Evolutionary conservation across 1,140 invertebrate genomes (phyloP).

Genomic region (Drosophila funebris): DNA sequence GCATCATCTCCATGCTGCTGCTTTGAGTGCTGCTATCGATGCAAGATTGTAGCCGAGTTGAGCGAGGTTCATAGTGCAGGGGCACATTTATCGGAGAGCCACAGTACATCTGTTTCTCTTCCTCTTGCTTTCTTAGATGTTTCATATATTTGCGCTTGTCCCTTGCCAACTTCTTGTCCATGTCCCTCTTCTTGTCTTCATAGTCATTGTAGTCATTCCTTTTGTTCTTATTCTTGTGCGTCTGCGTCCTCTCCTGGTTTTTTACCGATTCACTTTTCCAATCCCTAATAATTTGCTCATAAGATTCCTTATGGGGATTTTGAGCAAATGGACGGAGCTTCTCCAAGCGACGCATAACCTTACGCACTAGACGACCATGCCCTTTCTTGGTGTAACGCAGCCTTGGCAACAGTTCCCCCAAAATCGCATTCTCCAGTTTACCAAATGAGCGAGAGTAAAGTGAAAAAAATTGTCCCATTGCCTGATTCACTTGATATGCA

Average conservation of each 20-base stretch:
- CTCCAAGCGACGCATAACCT: not conserved
- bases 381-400: not conserved
- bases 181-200: not conserved
- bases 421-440: not conserved
- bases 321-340: not conserved
- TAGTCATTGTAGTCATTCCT: not conserved
- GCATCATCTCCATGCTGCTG: too few species aligned
- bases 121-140: too few species aligned
- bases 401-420: not conserved
- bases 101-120: too few species aligned
- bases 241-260: not conserved
- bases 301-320: not conserved
- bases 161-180: not conserved
- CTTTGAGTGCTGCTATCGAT: too few species aligned
- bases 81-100: not conserved
- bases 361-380: not conserved
- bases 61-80: not conserved
- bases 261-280: not conserved
- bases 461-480: not conserved
- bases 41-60: too few species aligned
- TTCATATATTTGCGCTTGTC: too few species aligned
- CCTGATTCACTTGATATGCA: not conserved
- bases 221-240: not conserved
- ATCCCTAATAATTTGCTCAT: not conserved
- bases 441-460: not conserved